Evolutionary conservation across 35 echinoderm and acorn worm species (phyloP), one percentile per base, ranked within the genome.

Genomic region (Heliocidaris erythrogramma): DNA sequence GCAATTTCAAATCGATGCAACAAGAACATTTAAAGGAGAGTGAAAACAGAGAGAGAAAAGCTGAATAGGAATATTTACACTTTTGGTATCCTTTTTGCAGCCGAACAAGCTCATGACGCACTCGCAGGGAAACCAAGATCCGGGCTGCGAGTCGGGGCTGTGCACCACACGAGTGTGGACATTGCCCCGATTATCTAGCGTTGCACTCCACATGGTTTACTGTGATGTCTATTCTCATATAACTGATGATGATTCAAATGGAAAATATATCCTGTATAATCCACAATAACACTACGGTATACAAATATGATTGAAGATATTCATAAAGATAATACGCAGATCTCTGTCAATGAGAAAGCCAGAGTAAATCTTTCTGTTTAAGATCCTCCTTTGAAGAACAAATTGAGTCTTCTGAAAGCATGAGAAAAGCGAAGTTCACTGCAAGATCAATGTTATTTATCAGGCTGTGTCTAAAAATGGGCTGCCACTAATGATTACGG

Each of bases 51-150:
- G 24, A 4, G 29, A 87, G 12, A 89, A 89, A 89, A 17, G 29
- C 0, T n/a, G n/a, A n/a, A 30, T 0, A 30, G 50, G 4, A 30
- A 92, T 92, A 92, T 92, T 92, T 92, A 92, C 91, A 92, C 49
- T 92, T 92, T 92, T 92, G 24, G 95, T 30, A 88, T 96, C 93
- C 87, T 96, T 96, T 29, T 94, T 88, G 88, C 95, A 96, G 30
- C 95, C 95, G 52, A 96, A 96, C 31, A 96, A 56, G 29, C 93
- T 94, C 48, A 96, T 88, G 30, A 96, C 95, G n/a, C 95, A 96
- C 87, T 96, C 95, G 85, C 95, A 96, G 7, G 95, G 93, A 91
- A 96, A 96, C 95, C 95, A 96, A 3, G 95, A 56, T 35, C 48
- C 85, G 31, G 93, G 93, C 30, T 94, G 93, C n/a, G 31, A 29